Percentiles rank a stretch among this genome's conserved stretches.
These are phyloP conservation scores for Ptilorrhoa leucosticta DNA, from an alignment of 2,113 vertebrate species.

Conservation along the genomic window DNA sequence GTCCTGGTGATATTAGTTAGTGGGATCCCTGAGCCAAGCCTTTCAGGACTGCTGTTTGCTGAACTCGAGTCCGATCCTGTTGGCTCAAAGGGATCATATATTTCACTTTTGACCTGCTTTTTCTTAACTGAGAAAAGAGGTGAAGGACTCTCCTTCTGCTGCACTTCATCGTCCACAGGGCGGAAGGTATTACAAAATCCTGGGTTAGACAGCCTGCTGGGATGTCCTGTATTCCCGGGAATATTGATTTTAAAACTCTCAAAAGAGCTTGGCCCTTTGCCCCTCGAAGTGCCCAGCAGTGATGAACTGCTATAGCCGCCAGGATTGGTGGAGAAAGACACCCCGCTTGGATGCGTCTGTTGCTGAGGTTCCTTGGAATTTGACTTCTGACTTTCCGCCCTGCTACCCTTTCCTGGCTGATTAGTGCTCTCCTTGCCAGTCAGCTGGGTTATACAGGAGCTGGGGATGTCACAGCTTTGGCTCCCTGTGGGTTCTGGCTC, in stretches of 20 bases:
- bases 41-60: conserved; percentile 76
- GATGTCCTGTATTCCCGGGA: conserved; percentile 82
- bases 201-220: conserved; percentile 68
- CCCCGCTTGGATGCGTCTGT: conserved; percentile 20
- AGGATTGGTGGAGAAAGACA: conserved; percentile 51
- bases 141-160: conserved; percentile 63
- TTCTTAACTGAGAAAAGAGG: conserved; percentile 65
- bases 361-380: conserved; percentile 57
- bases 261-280: conserved; percentile 61
- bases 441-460: conserved; percentile 78
- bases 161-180: conserved; percentile 69
- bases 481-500: neutral
- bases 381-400: conserved; percentile 66
- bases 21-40: conserved; percentile 39
- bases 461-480: conserved; percentile 68
- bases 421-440: conserved; percentile 76
- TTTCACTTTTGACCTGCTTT: conserved; percentile 79
- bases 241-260: conserved; percentile 91
- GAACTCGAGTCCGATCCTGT: conserved; percentile 88
- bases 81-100: conserved; percentile 96
- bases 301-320: conserved; percentile 25
- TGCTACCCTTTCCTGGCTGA: conserved; percentile 30
- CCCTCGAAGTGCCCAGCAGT: conserved; percentile 11
- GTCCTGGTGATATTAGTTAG: conserved; percentile 74
- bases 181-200: conserved; percentile 75